These are phyloP conservation scores for Pelochelys cantorii DNA, from an alignment of 2,797 vertebrate species.

Conservation along the genomic window DNA sequence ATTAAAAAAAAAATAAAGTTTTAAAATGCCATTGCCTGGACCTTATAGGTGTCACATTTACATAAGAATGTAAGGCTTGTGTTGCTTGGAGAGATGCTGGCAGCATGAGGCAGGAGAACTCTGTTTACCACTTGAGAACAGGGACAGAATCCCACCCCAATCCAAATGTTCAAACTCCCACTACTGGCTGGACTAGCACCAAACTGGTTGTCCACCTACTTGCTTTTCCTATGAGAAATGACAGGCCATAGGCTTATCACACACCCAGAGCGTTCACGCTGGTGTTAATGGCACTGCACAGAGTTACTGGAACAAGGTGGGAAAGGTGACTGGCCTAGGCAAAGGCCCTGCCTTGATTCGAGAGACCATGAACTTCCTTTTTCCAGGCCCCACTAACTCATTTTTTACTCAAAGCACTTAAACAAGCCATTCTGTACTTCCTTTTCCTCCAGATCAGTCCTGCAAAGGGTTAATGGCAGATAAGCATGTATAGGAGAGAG, in stretches of 20 bases:
- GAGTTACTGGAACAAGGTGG: background rate
- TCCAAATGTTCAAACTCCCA: background rate
- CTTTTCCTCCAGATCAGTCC: background rate
- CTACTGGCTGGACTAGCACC: background rate
- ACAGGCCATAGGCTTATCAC: background rate
- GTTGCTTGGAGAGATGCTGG: background rate
- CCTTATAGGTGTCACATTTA: background rate
- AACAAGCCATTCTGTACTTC: background rate
- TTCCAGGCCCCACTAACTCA: background rate
- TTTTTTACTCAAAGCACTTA: background rate
- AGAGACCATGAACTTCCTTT: background rate
- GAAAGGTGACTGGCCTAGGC: background rate
- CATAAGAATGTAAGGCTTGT: background rate
- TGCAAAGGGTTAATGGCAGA: background rate
- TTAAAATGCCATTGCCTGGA: background rate
- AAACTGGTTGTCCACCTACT: accelerated
- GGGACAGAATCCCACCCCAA: background rate
- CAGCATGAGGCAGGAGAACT: background rate
- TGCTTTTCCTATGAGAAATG: background rate
- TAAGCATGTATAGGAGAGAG: background rate
- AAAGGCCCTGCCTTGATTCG: accelerated
- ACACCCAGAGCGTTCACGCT: accelerated
- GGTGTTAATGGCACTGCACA: accelerated
- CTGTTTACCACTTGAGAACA: background rate
- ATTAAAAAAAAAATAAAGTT: background rate